phyloP scores from a whole-genome alignment of 1,140 invertebrate genomes.

The Triops longicaudatus region DNA sequence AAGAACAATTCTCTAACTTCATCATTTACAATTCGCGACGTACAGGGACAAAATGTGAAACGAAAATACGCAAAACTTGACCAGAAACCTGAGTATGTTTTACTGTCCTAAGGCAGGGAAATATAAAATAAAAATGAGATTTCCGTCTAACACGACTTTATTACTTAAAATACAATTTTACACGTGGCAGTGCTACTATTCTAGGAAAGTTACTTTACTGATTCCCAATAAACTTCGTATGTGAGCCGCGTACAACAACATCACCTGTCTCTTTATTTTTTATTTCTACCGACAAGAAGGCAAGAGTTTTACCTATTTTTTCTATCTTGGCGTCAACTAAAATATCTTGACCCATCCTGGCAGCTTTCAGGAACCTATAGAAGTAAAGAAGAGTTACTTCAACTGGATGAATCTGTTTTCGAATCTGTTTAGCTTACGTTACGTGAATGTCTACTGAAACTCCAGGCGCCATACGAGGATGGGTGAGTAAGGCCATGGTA shows the following conservation, averaged over 20 bases:
- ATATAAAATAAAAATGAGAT: not conserved
- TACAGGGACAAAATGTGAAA: not conserved
- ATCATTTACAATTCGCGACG: not conserved
- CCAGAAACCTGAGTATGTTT: not conserved
- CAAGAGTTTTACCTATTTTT: conserved; percentile 66
- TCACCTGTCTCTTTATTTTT: conserved; percentile 58
- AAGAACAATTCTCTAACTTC: no score
- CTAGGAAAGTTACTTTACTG: not conserved
- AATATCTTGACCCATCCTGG: conserved; percentile 65
- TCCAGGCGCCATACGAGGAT: conserved; percentile 45
- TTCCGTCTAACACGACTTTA: not conserved
- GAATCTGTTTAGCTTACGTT: conserved; percentile 44
- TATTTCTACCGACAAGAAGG: conserved; percentile 69
- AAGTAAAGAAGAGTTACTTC: conserved; percentile 34
- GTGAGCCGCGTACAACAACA: conserved; percentile 64
- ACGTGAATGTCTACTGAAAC: conserved; percentile 66
- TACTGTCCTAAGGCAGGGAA: not conserved
- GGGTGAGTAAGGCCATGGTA: conserved; percentile 64
- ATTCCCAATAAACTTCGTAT: conserved; percentile 63
- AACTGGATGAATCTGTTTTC: not conserved
- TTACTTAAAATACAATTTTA: not conserved
- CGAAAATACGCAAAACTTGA: not conserved
- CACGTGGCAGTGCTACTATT: not conserved
- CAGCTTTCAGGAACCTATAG: conserved; percentile 60
- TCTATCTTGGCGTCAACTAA: conserved; percentile 66